Percentiles rank a stretch among this genome's conserved stretches.
Evolutionary conservation across 2,797 vertebrate genomes (phyloP).

Genomic region (Ctenopoma kingsleyae): DNA sequence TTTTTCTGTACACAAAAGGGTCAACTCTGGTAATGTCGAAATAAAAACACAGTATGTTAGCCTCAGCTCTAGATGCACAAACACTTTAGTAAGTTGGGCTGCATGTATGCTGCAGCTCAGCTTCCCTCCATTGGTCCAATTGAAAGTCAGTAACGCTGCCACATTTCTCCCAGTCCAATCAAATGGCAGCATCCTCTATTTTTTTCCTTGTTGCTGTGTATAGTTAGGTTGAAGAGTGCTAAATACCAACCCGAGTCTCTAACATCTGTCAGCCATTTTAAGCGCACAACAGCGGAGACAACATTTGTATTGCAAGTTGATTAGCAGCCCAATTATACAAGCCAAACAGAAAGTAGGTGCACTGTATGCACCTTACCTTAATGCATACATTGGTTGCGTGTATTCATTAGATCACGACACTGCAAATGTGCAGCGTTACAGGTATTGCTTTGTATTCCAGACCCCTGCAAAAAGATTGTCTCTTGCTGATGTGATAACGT

Average conservation of each 20-base stretch:
- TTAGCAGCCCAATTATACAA: conserved; percentile 76
- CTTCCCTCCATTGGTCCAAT: conserved; percentile 67
- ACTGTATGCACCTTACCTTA: conserved; percentile 45
- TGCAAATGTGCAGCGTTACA: conserved; percentile 43
- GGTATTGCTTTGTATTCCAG: conserved; percentile 65
- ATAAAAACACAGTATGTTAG: conserved; percentile 55
- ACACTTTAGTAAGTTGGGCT: conserved; percentile 38
- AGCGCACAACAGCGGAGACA: conserved; percentile 78
- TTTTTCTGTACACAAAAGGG: conserved; percentile 9
- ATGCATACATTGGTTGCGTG: conserved; percentile 47
- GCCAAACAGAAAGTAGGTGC: conserved; percentile 57
- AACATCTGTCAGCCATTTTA: conserved; percentile 88
- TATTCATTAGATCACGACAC: conserved; percentile 49
- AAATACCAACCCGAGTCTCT: conserved; percentile 85
- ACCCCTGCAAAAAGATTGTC: conserved; percentile 66
- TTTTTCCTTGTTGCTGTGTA: conserved; percentile 71
- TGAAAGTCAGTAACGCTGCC: conserved; percentile 11
- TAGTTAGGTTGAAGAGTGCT: conserved; percentile 86
- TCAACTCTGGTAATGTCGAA: conserved; percentile 40
- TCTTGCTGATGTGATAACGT: conserved; percentile 69
- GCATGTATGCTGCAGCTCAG: conserved; percentile 33
- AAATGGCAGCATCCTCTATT: conserved; percentile 36
- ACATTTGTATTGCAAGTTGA: conserved; percentile 77
- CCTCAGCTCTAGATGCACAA: conserved; percentile 65
- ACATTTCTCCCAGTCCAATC: conserved; percentile 65